Conservation (phyloP, 2,113 vertebrate genomes). For the Lota lota region DNA sequence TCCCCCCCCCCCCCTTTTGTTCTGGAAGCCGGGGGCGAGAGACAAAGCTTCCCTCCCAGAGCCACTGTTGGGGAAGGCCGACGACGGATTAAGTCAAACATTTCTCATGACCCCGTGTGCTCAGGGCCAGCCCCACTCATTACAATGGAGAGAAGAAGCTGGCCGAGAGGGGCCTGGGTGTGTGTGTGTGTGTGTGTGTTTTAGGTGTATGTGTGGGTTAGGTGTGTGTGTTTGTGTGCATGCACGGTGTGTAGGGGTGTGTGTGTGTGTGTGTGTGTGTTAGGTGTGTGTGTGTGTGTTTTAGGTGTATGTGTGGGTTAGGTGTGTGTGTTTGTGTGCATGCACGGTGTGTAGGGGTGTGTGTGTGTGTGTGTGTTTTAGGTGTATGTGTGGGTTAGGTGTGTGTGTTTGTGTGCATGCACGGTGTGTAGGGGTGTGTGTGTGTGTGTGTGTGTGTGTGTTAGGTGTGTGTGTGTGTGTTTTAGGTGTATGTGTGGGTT, state of each 20-base stretch:
- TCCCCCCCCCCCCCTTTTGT: constrained; percentile 48
- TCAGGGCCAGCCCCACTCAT: constrained; percentile 29
- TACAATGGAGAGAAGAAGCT: neutral
- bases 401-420: too few species aligned
- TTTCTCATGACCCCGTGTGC: constrained; percentile 72
- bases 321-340: too few species aligned
- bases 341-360: too few species aligned
- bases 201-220: neutral
- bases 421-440: too few species aligned
- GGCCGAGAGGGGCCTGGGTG: neutral
- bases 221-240: constrained; percentile 3
- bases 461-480: too few species aligned
- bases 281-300: too few species aligned
- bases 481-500: too few species aligned
- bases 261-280: neutral
- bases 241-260: neutral
- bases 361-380: too few species aligned
- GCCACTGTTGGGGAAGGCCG: constrained; percentile 37
- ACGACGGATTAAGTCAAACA: constrained; percentile 64
- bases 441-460: too few species aligned
- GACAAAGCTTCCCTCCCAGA: constrained; percentile 59
- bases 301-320: too few species aligned
- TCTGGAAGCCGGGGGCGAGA: constrained; percentile 31
- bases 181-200: neutral
- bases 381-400: too few species aligned